Base-by-base conservation (phyloP, 2,113 vertebrate species). In the Elgaria multicarinata region DNA sequence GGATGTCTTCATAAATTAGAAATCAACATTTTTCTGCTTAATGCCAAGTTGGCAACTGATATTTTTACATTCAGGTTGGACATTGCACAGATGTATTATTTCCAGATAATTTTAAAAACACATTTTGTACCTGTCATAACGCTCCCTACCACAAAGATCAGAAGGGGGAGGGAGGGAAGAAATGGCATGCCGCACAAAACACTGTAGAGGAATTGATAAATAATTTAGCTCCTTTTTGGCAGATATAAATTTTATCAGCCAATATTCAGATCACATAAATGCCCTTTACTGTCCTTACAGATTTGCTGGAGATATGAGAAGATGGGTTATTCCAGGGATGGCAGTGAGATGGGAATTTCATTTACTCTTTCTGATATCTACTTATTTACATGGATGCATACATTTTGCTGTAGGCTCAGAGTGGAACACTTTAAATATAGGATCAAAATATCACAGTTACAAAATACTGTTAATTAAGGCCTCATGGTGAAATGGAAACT, bases 221-320 rank as follows among this genome's bases (percentile, higher is more conserved):
- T 93, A 95, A 94, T 95, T 94, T 93, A 94, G 55, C 7, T 91
- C 92, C 83, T 91, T 74, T 87, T 92, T 87, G 88, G 92, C 89
- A 94, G 93, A 94, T 91, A 64, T 76, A 90, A 44, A 58, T 87
- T 90, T 93, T 87, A 42, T 78, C 90, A 89, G 74, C 88, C 93
- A 92, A 87, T 93, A 90, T 87, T 93, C 92, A 90, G 69, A 62
- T 39, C 89, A 26, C 67, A 31, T 92, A 94, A 90, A 13, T 46
- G 36, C 12, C 24, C 53, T 46, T 69, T 92, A 81, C 77, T 78
- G 6, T 24, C 6, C 64, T 90, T 44, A 76, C 36, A 33, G 69
- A 36, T 72, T 76, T 26, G 55, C 24, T 76, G 75, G 36, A 44
- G 20, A 24, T 46, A 18, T 76, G 42, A 46, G 75, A 76, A 42